Evolutionary conservation across 37 sponge, comb jelly and placozoan species (phyloP).

Genomic region (Halichondria panicea): DNA sequence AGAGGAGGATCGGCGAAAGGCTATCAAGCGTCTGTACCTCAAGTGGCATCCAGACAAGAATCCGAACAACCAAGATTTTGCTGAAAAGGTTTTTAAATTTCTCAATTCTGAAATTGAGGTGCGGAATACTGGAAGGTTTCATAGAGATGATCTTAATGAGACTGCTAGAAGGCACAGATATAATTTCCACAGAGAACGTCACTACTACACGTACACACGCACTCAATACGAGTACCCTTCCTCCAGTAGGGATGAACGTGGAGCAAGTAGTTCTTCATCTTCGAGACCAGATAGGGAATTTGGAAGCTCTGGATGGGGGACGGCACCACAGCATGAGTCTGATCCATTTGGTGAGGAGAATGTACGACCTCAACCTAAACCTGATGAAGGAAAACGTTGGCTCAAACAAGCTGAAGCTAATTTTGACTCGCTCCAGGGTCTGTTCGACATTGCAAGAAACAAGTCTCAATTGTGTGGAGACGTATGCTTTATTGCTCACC

Average conservation of each 20-base stretch:
- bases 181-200: too few relatives aligned
- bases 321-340: too few relatives aligned
- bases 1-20: constrained; percentile 8
- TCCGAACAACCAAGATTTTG: constrained; percentile 6
- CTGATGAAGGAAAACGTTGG: constrained; percentile 44
- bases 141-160: constrained; percentile 36
- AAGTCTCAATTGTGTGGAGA: too few relatives aligned
- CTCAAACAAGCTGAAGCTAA: constrained; percentile 40
- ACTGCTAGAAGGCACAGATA: too few relatives aligned
- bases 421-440: too few relatives aligned
- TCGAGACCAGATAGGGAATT: too few relatives aligned
- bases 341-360: neutral
- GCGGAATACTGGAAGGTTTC: constrained; percentile 7
- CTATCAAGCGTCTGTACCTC: constrained; percentile 44
- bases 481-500: constrained; percentile 65
- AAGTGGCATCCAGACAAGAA: constrained; percentile 69
- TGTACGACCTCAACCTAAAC: constrained; percentile 5
- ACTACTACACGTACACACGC: too few relatives aligned
- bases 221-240: too few relatives aligned
- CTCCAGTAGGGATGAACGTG: too few relatives aligned
- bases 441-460: too few relatives aligned
- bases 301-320: too few relatives aligned
- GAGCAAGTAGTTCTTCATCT: too few relatives aligned
- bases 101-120: constrained; percentile 29
- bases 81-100: constrained; percentile 55